Evolutionary conservation across 1,140 invertebrate genomes (phyloP).

Genomic region (Varroa destructor): DNA sequence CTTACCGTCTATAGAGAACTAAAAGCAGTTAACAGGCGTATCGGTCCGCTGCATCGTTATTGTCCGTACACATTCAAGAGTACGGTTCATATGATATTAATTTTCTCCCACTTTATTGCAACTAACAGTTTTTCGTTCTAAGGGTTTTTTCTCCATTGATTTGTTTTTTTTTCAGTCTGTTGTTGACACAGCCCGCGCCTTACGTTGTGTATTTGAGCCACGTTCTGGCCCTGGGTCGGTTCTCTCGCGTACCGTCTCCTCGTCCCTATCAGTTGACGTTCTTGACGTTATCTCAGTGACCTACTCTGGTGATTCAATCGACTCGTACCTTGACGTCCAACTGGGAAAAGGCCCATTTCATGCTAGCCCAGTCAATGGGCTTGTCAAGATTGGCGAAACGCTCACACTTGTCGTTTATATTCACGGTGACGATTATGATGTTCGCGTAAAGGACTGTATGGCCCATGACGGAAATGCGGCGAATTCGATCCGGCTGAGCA

Average conservation of each 20-base stretch:
- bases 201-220: constrained; percentile 9
- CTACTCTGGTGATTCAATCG: constrained; percentile 31
- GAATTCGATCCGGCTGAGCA: constrained; percentile 55
- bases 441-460: constrained; percentile 56
- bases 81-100: no score
- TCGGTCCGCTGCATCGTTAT: no score
- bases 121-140: no score
- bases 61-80: no score
- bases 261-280: constrained; percentile 39
- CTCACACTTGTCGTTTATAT: constrained; percentile 68
- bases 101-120: no score
- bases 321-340: constrained; percentile 33
- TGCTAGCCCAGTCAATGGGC: constrained; percentile 48
- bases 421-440: constrained; percentile 60
- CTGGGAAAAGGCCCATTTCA: constrained; percentile 31
- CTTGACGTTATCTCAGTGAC: constrained; percentile 50
- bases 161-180: not conserved
- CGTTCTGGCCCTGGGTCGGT: no score
- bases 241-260: constrained; percentile 40
- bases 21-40: no score
- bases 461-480: constrained; percentile 54
- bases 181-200: not conserved
- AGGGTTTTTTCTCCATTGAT: not conserved
- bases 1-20: no score
- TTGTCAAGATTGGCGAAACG: constrained; percentile 64